Conservation (phyloP, 1,140 invertebrate species). For the Aphelinus atriplicis region DNA sequence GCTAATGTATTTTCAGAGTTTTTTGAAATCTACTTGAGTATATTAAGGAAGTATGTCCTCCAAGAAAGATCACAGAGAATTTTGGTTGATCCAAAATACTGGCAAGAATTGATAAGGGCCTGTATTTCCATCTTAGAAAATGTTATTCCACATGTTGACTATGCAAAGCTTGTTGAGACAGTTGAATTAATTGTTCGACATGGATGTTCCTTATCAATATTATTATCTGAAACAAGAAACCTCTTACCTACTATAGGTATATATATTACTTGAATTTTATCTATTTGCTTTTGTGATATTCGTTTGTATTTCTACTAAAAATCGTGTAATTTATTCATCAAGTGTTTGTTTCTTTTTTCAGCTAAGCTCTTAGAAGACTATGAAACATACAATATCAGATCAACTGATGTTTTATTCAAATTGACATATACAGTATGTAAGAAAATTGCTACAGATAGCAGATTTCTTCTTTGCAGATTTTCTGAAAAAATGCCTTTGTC, state of each 20-base stretch:
- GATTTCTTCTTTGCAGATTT: constrained; percentile 52
- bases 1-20: constrained; percentile 41
- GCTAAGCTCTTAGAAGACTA: constrained; percentile 43
- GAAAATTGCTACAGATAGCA: constrained; percentile 52
- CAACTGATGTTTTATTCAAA: constrained; percentile 45
- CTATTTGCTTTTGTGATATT: background rate
- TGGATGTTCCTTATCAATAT: constrained; percentile 49
- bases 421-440: constrained; percentile 47
- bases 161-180: constrained; percentile 42
- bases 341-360: constrained; percentile 32
- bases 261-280: constrained; percentile 20
- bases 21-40: constrained; percentile 49
- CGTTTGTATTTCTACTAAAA: too few relatives aligned
- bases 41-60: constrained; percentile 48
- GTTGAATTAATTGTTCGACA: constrained; percentile 48
- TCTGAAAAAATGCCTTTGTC: constrained; percentile 49
- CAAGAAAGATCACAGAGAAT: constrained; percentile 46
- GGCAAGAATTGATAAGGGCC: constrained; percentile 50
- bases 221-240: constrained; percentile 44
- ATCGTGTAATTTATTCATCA: background rate
- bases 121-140: constrained; percentile 45
- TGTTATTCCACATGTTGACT: constrained; percentile 32
- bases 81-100: constrained; percentile 44
- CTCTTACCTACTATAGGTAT: constrained; percentile 51
- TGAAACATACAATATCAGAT: constrained; percentile 37